These are phyloP conservation scores for Pimephales promelas DNA, from an alignment of 2,113 vertebrate genomes.

Conservation along the genomic window DNA sequence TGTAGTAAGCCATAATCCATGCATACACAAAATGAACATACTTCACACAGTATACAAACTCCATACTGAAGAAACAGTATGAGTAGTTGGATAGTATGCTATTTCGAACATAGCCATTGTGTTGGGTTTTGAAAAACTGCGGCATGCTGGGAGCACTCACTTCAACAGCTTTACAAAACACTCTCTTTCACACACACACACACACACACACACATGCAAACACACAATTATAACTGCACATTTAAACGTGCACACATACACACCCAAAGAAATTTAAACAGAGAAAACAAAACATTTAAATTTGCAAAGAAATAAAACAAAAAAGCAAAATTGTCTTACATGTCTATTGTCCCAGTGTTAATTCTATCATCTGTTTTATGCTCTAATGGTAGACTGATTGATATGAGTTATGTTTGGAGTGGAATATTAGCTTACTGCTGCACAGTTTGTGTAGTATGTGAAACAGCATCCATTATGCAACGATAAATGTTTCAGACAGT, in stretches of 20 bases:
- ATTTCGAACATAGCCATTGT: constrained; percentile 11
- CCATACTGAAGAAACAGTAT: neutral
- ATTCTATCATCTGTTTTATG: neutral
- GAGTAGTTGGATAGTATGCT: neutral
- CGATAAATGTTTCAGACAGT: neutral
- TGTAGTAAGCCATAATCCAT: neutral
- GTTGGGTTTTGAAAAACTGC: neutral
- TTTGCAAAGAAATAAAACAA: constrained; percentile 21
- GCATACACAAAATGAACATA: neutral
- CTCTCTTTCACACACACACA: neutral
- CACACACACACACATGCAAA: no score
- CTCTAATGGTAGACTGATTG: neutral
- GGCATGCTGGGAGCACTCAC: constrained; percentile 41
- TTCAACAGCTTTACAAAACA: constrained; percentile 25
- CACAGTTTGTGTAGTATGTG: neutral
- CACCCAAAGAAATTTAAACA: constrained; percentile 36
- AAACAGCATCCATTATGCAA: neutral
- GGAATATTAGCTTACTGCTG: neutral
- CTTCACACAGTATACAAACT: neutral
- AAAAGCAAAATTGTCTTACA: neutral
- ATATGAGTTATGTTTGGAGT: neutral
- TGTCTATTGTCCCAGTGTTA: neutral
- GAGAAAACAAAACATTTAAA: constrained; percentile 31
- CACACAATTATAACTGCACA: neutral
- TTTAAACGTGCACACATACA: constrained; percentile 24